Base-by-base conservation (phyloP, 2,888 invertebrate species). In the Platycheirus rosarum region DNA sequence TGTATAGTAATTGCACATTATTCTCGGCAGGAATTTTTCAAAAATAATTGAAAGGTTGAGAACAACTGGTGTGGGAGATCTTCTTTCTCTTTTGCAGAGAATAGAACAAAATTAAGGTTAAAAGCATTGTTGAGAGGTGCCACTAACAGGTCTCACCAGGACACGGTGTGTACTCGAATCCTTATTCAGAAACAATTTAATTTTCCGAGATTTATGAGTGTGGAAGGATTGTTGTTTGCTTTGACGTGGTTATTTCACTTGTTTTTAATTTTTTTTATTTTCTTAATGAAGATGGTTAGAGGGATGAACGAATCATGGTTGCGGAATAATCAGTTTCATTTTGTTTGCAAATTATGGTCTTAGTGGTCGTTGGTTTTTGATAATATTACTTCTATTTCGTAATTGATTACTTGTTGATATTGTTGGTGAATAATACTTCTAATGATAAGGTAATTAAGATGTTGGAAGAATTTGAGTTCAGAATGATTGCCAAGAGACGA, bases 31-130 rank as follows among this genome's bases (percentile, higher is more conserved):
- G 26, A 79, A 74, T 68, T 69, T 68, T 48, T n/a, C n/a, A 69
- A 74, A 79, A 68, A 74, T 79, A 74, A 79, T 69, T 79, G 32
- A 14, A 13, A 7, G 29, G 63, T 29, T 6, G 7, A n/a, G 32
- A 2, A 37, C 20, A 48, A 49, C n/a, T 40, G n/a, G 16, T n/a
- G 6, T 5, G 13, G 37, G 13, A 40, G 40, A 13, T 57, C 13
- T 35, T 11, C 9, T 37, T 20, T 55, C 55, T 55, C 55, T 23
- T 40, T 16, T 18, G 26, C 11, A 40, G 13, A 7, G 40, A 44
- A 29, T 26, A 60, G 44, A 42, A 44, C 7, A n/a, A 44, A 60
- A 44, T 60, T 60, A 60, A 60, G 29, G 16, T 29, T 60, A 29
- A 44, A n/a, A 44, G 55, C 23, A 23, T 55, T 55, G 13, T 20